Conservation (phyloP, 2,888 invertebrate genomes). For the Heteropelma amictum region DNA sequence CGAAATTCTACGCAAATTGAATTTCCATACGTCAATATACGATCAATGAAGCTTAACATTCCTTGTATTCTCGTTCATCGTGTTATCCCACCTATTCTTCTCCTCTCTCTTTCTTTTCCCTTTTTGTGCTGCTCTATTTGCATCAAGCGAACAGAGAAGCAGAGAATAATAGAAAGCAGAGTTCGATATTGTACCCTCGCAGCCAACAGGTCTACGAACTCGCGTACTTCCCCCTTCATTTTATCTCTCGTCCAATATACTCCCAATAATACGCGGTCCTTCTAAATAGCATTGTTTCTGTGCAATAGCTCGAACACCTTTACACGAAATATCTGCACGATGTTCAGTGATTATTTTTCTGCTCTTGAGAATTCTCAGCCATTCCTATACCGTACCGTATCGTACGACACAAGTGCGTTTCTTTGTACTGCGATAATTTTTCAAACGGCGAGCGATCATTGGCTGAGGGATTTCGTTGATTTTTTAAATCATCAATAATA, state of each 20-base stretch:
- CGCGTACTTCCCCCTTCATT: constrained; percentile 30
- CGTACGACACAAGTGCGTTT: no score
- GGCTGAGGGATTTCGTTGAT: constrained; percentile 27
- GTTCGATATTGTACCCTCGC: constrained; percentile 49
- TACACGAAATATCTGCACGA: constrained; percentile 17
- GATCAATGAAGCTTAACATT: constrained; percentile 43
- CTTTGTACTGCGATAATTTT: no score
- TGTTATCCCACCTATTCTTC: neutral
- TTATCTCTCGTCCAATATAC: constrained; percentile 1
- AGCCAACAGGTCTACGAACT: constrained; percentile 63
- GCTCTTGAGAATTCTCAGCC: neutral
- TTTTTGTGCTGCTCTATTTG: constrained; percentile 1
- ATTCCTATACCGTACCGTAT: no score
- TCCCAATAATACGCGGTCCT: neutral
- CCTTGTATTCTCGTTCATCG: constrained; percentile 32
- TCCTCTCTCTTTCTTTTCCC: neutral
- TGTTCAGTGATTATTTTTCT: constrained; percentile 39
- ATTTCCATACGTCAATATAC: constrained; percentile 7
- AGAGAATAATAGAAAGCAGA: constrained; percentile 44
- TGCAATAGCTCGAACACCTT: neutral
- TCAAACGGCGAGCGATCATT: no score
- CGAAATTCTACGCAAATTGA: constrained; percentile 8
- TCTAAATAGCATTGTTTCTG: constrained; percentile 9
- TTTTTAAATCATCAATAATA: neutral
- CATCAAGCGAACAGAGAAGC: constrained; percentile 34